A percentile compares a stretch with the other conserved stretches of the same genome.
Evolutionary conservation across 2,113 vertebrate genomes (phyloP).

Genomic region (Narcine bancroftii): DNA sequence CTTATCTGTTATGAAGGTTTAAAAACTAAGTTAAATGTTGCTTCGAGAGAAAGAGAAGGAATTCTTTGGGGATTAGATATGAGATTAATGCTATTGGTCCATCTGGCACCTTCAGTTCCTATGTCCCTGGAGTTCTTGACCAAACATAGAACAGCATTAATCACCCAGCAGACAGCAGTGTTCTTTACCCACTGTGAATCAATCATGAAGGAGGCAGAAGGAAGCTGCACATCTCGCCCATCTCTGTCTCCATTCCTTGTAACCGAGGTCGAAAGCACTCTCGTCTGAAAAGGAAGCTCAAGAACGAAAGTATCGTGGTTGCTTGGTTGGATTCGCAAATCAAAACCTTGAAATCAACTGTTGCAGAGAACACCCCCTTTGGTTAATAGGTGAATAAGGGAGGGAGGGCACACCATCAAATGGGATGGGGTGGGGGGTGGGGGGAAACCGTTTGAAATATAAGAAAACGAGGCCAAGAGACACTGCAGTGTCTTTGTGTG

Average conservation of each 20-base stretch:
- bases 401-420: too few relatives aligned
- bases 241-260: not conserved
- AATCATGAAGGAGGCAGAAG: not conserved
- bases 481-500: not conserved
- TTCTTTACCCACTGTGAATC: not conserved
- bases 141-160: too few relatives aligned
- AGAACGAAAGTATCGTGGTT: too few relatives aligned
- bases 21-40: not conserved
- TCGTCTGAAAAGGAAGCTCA: not conserved
- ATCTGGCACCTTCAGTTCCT: not conserved
- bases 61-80: not conserved
- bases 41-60: not conserved
- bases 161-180: not conserved
- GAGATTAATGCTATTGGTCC: not conserved
- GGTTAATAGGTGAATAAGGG: too few relatives aligned
- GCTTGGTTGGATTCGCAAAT: not conserved
- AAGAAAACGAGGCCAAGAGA: not conserved
- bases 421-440: too few relatives aligned
- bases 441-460: too few relatives aligned
- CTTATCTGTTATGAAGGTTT: not conserved
- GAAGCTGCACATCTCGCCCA: not conserved
- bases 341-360: not conserved
- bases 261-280: not conserved
- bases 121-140: not conserved
- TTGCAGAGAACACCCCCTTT: not conserved